A percentile compares a stretch with the other conserved stretches of the same genome.
These are phyloP conservation scores for Ctena decussata DNA, from an alignment of 2,888 invertebrate species.

Conservation along the genomic window DNA sequence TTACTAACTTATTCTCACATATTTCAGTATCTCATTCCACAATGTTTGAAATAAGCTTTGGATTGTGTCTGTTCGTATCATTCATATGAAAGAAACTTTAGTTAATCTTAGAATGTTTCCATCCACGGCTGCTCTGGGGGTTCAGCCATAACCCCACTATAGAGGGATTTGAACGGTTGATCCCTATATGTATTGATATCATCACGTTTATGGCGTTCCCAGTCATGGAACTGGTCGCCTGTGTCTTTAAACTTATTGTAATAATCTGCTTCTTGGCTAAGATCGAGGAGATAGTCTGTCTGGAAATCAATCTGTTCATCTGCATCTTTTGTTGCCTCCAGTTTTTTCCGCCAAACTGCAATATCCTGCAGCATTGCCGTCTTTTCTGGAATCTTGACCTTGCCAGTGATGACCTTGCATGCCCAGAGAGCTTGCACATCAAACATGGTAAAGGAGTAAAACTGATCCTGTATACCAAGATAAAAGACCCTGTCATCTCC, in stretches of 20 bases:
- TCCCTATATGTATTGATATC: slow-evolving; percentile 52
- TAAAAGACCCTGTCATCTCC: neutral
- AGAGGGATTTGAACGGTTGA: slow-evolving; percentile 29
- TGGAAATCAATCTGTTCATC: slow-evolving; percentile 55
- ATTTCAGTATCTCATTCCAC: too few species aligned
- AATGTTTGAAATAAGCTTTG: too few species aligned
- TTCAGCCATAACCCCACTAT: slow-evolving; percentile 33
- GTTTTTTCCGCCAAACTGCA: neutral
- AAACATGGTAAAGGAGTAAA: neutral
- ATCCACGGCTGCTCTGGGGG: slow-evolving; percentile 32
- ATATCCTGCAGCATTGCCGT: neutral
- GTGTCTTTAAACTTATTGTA: neutral
- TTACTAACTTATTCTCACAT: too few species aligned
- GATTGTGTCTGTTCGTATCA: too few species aligned
- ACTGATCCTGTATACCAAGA: neutral
- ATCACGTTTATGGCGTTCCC: slow-evolving; percentile 46
- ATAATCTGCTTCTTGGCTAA: slow-evolving; percentile 22
- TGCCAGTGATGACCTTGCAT: neutral
- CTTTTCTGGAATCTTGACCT: neutral
- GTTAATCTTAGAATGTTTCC: too few species aligned
- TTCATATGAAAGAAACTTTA: too few species aligned
- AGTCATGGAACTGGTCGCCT: too few species aligned
- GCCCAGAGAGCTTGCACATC: neutral
- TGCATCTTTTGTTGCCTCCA: neutral
- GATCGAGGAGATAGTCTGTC: slow-evolving; percentile 45